Evolutionary conservation across 1,140 invertebrate species (phyloP).

Genomic region (Drosophila obscura): DNA sequence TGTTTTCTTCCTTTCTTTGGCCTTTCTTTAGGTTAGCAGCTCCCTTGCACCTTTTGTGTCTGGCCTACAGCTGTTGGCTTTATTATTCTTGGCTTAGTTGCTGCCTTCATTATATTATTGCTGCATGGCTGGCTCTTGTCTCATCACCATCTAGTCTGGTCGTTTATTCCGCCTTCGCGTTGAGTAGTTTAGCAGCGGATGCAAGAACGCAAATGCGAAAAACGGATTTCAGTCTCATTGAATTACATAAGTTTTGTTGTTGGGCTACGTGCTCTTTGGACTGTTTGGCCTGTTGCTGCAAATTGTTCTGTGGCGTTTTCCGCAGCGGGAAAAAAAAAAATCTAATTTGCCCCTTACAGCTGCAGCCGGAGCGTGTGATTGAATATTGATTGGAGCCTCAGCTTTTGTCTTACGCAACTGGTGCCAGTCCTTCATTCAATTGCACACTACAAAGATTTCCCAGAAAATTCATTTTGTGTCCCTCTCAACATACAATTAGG

Average conservation of each 20-base stretch:
- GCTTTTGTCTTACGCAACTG: neutral
- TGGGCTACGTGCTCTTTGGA: neutral
- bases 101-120: constrained; percentile 62
- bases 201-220: constrained; percentile 15
- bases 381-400: constrained; percentile 23
- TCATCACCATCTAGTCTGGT: constrained; percentile 7
- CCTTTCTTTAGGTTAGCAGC: constrained; percentile 4
- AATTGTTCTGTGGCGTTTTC: too few species aligned
- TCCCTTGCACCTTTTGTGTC: constrained; percentile 35
- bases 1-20: constrained; percentile 20
- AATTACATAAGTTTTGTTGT: constrained; percentile 24
- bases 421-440: constrained; percentile 31
- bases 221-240: constrained; percentile 32
- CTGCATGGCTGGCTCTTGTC: constrained; percentile 61
- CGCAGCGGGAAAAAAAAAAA: too few species aligned
- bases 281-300: constrained; percentile 28
- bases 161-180: constrained; percentile 37
- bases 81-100: constrained; percentile 35
- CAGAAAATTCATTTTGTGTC: constrained; percentile 1
- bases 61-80: constrained; percentile 58
- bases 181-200: too few species aligned
- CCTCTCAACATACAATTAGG: neutral
- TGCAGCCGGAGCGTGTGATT: constrained; percentile 16
- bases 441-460: constrained; percentile 17
- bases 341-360: too few species aligned